Evolutionary conservation across 2,113 vertebrate species (phyloP).

Genomic region (Noctilio leporinus): DNA sequence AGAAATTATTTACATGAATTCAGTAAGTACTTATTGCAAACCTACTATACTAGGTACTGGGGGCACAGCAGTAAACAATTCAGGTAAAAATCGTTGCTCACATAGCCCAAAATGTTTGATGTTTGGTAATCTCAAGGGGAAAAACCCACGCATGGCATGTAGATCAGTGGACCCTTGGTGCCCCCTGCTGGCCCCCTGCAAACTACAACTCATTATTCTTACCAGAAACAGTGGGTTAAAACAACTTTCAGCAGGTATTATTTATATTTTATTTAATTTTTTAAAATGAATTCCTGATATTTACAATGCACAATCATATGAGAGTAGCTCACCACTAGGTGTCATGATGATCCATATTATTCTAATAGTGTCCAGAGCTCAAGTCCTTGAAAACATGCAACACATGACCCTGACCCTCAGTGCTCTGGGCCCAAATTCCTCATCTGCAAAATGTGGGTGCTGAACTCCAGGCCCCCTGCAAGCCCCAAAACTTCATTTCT

Average conservation of each 20-base stretch:
- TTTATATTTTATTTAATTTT: background rate
- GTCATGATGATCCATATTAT: background rate
- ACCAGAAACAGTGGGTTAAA: background rate
- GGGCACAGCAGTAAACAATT: background rate
- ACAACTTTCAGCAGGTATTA: background rate
- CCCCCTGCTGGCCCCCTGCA: slow-evolving; percentile 42
- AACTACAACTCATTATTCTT: background rate
- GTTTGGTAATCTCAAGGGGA: background rate
- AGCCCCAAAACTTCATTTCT: background rate
- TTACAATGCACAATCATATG: background rate
- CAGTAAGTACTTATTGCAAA: background rate
- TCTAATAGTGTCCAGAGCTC: background rate
- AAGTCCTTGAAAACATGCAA: background rate
- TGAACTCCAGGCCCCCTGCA: background rate
- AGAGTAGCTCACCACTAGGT: background rate
- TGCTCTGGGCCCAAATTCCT: background rate
- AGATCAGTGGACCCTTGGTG: background rate
- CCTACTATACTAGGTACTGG: background rate
- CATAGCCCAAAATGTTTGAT: background rate
- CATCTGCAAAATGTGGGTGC: background rate
- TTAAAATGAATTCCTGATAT: background rate
- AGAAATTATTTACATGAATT: background rate
- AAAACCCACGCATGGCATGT: background rate
- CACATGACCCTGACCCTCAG: background rate
- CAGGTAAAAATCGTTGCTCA: background rate